A percentile compares a stretch with the other conserved stretches of the same genome.
phyloP scores from a whole-genome alignment of 1,140 invertebrate species.

The Sitodiplosis mosellana region DNA sequence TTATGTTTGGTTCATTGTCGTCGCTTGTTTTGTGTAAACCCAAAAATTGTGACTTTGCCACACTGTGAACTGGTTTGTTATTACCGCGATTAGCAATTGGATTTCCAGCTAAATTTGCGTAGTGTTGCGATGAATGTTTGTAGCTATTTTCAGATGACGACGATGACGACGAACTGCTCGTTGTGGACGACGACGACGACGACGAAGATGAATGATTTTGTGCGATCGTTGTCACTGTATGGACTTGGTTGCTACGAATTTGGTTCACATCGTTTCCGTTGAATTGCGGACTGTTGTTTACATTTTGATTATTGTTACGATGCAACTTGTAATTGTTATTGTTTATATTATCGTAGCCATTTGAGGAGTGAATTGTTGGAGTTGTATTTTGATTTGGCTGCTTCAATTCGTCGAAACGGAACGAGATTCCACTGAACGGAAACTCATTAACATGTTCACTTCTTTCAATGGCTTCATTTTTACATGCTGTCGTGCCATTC shows the following conservation, averaged over 20 bases:
- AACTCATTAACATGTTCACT: constrained; percentile 4
- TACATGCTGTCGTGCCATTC: not conserved
- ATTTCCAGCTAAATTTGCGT: constrained; percentile 7
- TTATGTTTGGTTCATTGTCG: constrained; percentile 3
- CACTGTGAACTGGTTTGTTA: constrained; percentile 4
- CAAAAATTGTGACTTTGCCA: constrained; percentile 24
- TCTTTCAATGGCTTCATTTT: constrained; percentile 2
- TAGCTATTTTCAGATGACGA: constrained; percentile 4
- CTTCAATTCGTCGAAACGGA: constrained; percentile 6
- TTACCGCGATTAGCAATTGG: not conserved
- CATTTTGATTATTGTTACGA: constrained; percentile 2
- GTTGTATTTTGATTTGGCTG: not conserved
- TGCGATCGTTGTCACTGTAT: constrained; percentile 2
- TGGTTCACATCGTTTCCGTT: constrained; percentile 9
- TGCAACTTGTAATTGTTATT: constrained; percentile 1
- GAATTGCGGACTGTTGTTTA: constrained; percentile 1
- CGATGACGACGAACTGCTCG: constrained; percentile 11
- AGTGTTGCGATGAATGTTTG: constrained; percentile 18
- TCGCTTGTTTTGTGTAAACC: constrained; percentile 17
- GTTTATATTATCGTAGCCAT: constrained; percentile 2
- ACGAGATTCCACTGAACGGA: constrained; percentile 8
- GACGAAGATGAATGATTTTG: constrained; percentile 1
- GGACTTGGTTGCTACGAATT: constrained; percentile 13
- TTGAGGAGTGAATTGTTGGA: too few species aligned
- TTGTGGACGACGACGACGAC: constrained; percentile 9